Evolutionary conservation across 2,888 invertebrate genomes (phyloP).

Genomic region (Cenopis cana): DNA sequence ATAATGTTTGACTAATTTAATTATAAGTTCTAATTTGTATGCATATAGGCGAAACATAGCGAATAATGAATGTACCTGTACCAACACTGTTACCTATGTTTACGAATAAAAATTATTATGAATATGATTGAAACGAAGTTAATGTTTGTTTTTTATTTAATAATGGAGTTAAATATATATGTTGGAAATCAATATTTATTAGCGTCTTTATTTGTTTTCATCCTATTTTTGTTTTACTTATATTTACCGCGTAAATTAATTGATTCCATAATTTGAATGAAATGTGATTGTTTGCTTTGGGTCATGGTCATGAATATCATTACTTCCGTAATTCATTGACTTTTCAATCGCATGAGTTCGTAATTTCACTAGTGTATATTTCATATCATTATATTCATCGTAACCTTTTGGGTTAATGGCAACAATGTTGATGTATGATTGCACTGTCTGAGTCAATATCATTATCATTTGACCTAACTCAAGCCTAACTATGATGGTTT

Average conservation of each 20-base stretch:
- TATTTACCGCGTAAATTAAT: not conserved
- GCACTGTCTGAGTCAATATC: slow-evolving; percentile 21
- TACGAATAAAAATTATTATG: too few species aligned
- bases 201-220: too few species aligned
- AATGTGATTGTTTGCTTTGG: slow-evolving; percentile 45
- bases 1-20: too few species aligned
- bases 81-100: too few species aligned
- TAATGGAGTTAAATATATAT: too few species aligned
- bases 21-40: too few species aligned
- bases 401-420: slow-evolving; percentile 45
- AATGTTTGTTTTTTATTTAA: too few species aligned
- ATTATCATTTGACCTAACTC: slow-evolving; percentile 30
- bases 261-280: slow-evolving; percentile 28
- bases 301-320: slow-evolving; percentile 52
- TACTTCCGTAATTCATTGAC: slow-evolving; percentile 52
- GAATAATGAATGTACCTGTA: too few species aligned
- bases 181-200: too few species aligned
- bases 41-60: too few species aligned
- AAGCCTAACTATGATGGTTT: slow-evolving; percentile 7
- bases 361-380: slow-evolving; percentile 51
- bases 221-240: too few species aligned
- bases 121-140: too few species aligned
- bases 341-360: slow-evolving; percentile 9
- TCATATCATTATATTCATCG: slow-evolving; percentile 48
- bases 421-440: slow-evolving; percentile 23